These are phyloP conservation scores for Larimichthys crocea DNA, from an alignment of 2,113 vertebrate genomes.

Conservation along the genomic window DNA sequence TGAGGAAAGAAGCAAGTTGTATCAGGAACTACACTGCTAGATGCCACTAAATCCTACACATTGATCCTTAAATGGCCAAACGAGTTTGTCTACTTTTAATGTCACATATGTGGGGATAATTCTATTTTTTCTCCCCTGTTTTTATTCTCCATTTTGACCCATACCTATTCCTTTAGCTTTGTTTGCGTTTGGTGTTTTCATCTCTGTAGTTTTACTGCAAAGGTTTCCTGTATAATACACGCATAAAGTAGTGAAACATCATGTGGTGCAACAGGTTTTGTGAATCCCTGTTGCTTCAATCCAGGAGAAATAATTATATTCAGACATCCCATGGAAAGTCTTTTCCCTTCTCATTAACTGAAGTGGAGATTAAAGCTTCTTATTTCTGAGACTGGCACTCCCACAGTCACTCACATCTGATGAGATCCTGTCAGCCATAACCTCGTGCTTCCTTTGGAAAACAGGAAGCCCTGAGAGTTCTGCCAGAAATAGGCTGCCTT, in stretches of 20 bases:
- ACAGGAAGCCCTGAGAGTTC: constrained; percentile 52
- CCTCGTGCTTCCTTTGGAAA: constrained; percentile 50
- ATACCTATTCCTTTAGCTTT: neutral
- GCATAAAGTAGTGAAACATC: neutral
- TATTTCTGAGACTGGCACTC: constrained; percentile 27
- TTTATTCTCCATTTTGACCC: neutral
- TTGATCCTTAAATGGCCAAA: neutral
- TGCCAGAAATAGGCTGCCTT: constrained; percentile 38
- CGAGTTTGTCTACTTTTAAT: neutral
- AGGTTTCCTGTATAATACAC: neutral
- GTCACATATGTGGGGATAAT: no score
- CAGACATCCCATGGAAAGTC: constrained; percentile 57
- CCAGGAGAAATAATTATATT: constrained; percentile 47
- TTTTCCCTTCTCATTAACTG: constrained; percentile 27
- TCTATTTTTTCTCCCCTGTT: neutral
- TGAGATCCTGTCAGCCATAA: constrained; percentile 39
- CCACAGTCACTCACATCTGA: constrained; percentile 29
- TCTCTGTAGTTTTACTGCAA: neutral
- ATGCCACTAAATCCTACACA: no score
- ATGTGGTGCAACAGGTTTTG: constrained; percentile 31
- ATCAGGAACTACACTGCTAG: no score
- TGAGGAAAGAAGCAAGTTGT: neutral
- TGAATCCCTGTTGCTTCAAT: constrained; percentile 29
- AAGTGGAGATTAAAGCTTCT: constrained; percentile 42
- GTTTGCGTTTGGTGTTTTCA: neutral